Evolutionary conservation across 1,140 invertebrate species (phyloP).

Genomic region (Limonius californicus): DNA sequence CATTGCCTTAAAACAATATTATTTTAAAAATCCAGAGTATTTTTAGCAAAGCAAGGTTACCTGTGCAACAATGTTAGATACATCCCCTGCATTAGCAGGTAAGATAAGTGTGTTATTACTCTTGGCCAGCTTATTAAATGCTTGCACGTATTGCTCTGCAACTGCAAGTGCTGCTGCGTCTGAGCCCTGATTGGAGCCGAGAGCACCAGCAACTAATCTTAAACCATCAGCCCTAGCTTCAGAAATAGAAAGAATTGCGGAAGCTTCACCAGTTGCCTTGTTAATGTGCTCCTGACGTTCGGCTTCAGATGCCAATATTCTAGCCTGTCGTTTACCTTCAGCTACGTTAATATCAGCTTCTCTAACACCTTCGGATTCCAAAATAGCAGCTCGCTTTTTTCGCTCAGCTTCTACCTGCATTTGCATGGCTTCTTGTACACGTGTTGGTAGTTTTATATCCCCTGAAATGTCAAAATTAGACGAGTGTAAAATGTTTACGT

Average conservation of each 20-base stretch:
- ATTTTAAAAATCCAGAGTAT: too few species aligned
- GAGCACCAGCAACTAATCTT: conserved; percentile 65
- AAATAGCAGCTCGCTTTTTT: conserved; percentile 91
- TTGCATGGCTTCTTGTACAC: conserved; percentile 99
- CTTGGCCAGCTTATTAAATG: conserved; percentile 90
- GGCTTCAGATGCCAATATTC: conserved; percentile 90
- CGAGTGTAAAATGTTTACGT: neutral
- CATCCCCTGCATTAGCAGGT: conserved; percentile 85
- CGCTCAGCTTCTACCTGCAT: conserved; percentile 98
- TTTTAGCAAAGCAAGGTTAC: too few species aligned
- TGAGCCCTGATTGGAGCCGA: conserved; percentile 60
- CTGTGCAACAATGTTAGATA: conserved; percentile 79
- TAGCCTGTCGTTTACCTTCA: conserved; percentile 87
- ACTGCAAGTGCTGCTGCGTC: conserved; percentile 89
- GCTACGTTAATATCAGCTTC: conserved; percentile 98
- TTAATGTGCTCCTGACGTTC: conserved; percentile 85
- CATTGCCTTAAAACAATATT: conserved; percentile 56
- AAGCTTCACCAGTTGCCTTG: conserved; percentile 80
- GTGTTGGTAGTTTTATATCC: conserved; percentile 86
- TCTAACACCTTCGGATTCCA: conserved; percentile 93
- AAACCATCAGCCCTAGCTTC: conserved; percentile 79
- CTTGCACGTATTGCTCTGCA: conserved; percentile 92
- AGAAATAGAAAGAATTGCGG: conserved; percentile 81
- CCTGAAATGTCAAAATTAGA: conserved; percentile 51
- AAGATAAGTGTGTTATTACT: conserved; percentile 93